Evolutionary conservation across 2,113 vertebrate genomes (phyloP).

Genomic region (Stictonetta naevosa): DNA sequence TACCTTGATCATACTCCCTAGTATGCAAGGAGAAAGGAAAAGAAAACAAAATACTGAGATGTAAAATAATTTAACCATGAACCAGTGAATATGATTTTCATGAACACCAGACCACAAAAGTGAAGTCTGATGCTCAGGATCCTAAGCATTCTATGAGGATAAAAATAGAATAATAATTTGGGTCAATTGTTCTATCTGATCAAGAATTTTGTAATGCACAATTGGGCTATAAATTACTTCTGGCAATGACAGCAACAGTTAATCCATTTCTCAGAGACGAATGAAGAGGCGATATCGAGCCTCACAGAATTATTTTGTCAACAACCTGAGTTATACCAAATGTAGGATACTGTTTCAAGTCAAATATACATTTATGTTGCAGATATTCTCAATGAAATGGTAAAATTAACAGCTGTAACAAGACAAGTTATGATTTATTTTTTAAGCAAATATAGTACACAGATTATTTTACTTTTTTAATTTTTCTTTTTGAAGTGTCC

Average conservation of each 20-base stretch:
- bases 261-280: conserved; percentile 2
- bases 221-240: neutral
- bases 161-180: neutral
- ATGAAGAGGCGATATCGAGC: neutral
- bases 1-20: conserved; percentile 39
- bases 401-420: conserved; percentile 71
- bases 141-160: neutral
- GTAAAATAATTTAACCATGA: neutral
- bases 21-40: conserved; percentile 33
- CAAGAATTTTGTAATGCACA: neutral
- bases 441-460: conserved; percentile 56
- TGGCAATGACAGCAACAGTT: neutral
- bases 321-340: conserved; percentile 60
- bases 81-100: neutral
- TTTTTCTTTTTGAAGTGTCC: conserved; percentile 46
- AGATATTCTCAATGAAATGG: conserved; percentile 52
- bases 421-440: conserved; percentile 61
- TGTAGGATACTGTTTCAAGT: conserved; percentile 28
- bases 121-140: conserved; percentile 19
- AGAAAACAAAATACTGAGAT: conserved; percentile 34
- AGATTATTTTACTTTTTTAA: neutral
- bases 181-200: neutral
- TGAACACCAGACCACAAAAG: conserved; percentile 10
- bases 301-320: conserved; percentile 31
- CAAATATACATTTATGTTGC: conserved; percentile 57